Percentiles rank a stretch among this genome's conserved stretches.
phyloP scores from a whole-genome alignment of 2,888 invertebrate genomes.

The Girardia tigrina region DNA sequence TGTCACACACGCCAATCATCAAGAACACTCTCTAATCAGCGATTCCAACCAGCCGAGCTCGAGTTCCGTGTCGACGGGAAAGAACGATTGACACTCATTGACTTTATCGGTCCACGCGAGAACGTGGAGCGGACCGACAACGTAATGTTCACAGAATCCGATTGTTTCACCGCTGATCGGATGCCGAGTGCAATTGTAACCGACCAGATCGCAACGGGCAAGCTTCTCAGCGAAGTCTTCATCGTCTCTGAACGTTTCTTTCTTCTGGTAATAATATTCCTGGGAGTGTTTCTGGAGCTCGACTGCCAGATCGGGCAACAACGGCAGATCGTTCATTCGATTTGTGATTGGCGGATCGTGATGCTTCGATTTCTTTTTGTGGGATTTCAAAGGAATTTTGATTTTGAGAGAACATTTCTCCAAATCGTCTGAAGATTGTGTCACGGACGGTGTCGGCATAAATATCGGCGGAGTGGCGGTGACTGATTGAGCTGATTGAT shows the following conservation, averaged over 20 bases:
- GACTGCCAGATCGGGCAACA: neutral
- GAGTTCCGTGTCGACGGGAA: conserved; percentile 13
- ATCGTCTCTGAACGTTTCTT: neutral
- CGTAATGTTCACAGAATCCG: neutral
- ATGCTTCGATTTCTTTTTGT: neutral
- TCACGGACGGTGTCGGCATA: too few species aligned
- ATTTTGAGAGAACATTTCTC: neutral
- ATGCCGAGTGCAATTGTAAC: neutral
- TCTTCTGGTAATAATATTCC: neutral
- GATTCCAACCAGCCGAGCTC: neutral
- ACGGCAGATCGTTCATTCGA: neutral
- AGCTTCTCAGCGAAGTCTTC: neutral
- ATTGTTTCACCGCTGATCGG: neutral
- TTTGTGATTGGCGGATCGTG: neutral
- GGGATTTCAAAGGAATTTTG: neutral
- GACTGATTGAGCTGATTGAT: neutral
- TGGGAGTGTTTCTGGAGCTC: neutral
- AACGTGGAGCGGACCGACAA: neutral
- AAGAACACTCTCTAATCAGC: neutral
- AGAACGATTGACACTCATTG: conserved; percentile 19
- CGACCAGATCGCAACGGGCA: neutral
- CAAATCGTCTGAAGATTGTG: neutral
- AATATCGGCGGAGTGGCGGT: neutral
- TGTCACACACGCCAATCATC: neutral
- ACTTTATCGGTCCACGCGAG: neutral